Conservation (phyloP, 2,113 vertebrate genomes). For the Oncorhynchus clarkii region DNA sequence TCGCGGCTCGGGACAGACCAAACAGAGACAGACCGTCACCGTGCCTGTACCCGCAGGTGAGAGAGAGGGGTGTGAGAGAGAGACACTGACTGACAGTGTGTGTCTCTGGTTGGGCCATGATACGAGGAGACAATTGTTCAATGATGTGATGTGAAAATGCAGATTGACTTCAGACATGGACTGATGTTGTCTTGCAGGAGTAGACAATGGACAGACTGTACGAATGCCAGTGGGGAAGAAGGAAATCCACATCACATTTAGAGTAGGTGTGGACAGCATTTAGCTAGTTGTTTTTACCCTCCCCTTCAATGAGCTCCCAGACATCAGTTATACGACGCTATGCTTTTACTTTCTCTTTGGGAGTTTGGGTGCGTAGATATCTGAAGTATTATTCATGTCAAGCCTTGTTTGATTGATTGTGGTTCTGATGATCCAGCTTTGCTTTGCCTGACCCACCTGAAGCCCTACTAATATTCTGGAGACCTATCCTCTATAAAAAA, state of each 20-base stretch:
- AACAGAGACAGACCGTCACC: slow-evolving; percentile 83
- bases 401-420: background rate
- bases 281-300: background rate
- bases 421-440: background rate
- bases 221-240: slow-evolving; percentile 86
- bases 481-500: too few species aligned
- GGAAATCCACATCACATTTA: slow-evolving; percentile 91
- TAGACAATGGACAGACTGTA: slow-evolving; percentile 91
- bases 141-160: background rate
- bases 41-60: slow-evolving; percentile 93
- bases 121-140: background rate
- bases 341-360: too few species aligned
- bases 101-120: background rate
- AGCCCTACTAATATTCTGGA: too few species aligned
- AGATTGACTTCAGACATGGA: background rate
- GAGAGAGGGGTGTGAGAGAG: background rate
- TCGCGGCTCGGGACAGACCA: slow-evolving; percentile 84
- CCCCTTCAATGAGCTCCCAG: background rate
- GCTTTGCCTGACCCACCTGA: too few species aligned
- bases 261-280: slow-evolving; percentile 69
- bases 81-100: background rate
- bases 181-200: slow-evolving; percentile 67
- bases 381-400: too few species aligned
- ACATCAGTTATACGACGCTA: too few species aligned
- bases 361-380: too few species aligned